phyloP scores from a whole-genome alignment of 2,888 invertebrate genomes.

The Azorinus chamasolen region DNA sequence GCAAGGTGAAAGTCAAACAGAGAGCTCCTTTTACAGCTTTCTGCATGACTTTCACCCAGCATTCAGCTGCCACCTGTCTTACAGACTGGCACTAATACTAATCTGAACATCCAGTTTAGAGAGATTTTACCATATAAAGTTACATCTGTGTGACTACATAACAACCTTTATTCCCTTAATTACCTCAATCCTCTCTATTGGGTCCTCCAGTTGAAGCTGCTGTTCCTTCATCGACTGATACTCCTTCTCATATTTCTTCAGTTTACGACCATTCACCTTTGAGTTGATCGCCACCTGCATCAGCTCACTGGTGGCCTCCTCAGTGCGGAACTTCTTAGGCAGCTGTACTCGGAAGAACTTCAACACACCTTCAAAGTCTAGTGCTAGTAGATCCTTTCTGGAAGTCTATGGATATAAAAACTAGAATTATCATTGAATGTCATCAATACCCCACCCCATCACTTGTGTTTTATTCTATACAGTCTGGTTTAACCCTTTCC shows the following conservation, averaged over 20 bases:
- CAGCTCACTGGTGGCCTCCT: conserved; percentile 95
- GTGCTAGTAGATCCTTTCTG: conserved; percentile 94
- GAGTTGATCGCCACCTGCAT: conserved; percentile 93
- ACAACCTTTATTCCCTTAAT: neutral
- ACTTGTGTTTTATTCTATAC: no score
- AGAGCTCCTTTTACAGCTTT: no score
- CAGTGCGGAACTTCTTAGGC: conserved; percentile 97
- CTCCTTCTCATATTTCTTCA: conserved; percentile 98
- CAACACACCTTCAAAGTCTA: conserved; percentile 99
- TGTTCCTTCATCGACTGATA: conserved; percentile 91
- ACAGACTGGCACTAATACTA: no score
- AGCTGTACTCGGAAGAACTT: conserved; percentile 99
- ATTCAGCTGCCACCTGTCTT: no score
- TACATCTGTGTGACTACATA: no score
- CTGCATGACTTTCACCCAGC: no score
- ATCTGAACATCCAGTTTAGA: no score
- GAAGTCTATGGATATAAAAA: conserved; percentile 85
- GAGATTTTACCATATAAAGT: no score
- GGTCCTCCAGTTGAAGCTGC: conserved; percentile 87
- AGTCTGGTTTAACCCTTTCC: no score
- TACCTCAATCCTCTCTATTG: conserved; percentile 87
- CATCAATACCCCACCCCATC: no score
- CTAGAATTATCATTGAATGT: no score
- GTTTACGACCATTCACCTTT: conserved; percentile 88
- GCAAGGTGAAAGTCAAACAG: no score